Percentiles rank a stretch among this genome's conserved stretches.
These are phyloP conservation scores for Alligator sinensis DNA, from an alignment of 2,113 vertebrate genomes.

Conservation along the genomic window DNA sequence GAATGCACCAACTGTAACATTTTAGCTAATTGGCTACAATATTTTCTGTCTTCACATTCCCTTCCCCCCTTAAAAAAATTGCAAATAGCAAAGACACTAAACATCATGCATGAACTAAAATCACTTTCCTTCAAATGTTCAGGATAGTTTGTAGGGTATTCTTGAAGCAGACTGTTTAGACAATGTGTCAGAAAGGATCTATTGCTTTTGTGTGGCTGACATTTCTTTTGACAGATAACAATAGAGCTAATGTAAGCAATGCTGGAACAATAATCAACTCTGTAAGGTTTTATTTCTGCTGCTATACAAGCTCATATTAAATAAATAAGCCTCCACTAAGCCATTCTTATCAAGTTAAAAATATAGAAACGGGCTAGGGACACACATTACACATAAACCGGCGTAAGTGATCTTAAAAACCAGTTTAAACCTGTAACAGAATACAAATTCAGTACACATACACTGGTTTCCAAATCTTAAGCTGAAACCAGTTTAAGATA, in stretches of 20 bases:
- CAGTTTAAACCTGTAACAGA: too few species aligned
- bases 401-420: too few species aligned
- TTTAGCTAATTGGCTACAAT: conserved; percentile 87
- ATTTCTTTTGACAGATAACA: conserved; percentile 41
- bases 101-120: conserved; percentile 13
- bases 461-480: too few species aligned
- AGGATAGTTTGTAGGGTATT: background rate
- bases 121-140: background rate
- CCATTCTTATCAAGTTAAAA: background rate
- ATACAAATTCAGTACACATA: too few species aligned
- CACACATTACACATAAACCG: background rate
- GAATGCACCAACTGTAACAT: conserved; percentile 82
- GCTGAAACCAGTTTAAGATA: too few species aligned
- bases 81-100: conserved; percentile 19
- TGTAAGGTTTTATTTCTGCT: background rate
- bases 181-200: background rate
- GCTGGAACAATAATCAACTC: conserved; percentile 32
- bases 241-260: background rate
- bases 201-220: conserved; percentile 11
- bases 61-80: background rate
- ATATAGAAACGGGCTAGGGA: background rate
- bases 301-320: background rate
- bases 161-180: conserved; percentile 37
- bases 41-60: conserved; percentile 69
- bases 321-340: background rate